Conservation (phyloP, 2,113 vertebrate species). For the Neolamprologus tretocephalus region DNA sequence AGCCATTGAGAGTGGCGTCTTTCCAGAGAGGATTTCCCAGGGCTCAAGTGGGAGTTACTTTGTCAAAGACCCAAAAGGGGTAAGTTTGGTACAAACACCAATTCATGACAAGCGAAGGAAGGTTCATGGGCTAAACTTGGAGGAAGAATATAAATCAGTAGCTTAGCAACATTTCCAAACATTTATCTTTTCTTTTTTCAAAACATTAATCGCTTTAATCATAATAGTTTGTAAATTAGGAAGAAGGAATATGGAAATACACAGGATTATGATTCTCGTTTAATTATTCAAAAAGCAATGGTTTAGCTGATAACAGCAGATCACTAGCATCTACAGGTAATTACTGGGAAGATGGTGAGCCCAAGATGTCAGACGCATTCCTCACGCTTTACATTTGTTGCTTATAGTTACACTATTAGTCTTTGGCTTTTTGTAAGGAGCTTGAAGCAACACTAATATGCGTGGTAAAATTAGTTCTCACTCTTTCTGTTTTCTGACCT, state of each 20-base stretch:
- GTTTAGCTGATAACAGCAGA: neutral
- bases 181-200: neutral
- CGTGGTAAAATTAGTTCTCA: neutral
- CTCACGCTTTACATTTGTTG: neutral
- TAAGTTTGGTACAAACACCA: conserved; percentile 47
- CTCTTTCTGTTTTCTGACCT: neutral
- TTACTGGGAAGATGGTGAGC: neutral
- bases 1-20: conserved; percentile 83
- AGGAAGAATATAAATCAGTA: neutral
- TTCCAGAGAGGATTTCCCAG: conserved; percentile 92
- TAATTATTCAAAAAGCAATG: neutral
- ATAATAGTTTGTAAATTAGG: neutral
- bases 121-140: neutral
- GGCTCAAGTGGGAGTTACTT: conserved; percentile 98
- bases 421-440: neutral
- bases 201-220: neutral
- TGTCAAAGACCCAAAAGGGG: conserved; percentile 92
- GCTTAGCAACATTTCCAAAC: neutral
- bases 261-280: neutral
- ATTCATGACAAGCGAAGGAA: neutral
- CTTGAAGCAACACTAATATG: neutral
- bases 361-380: neutral
- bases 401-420: neutral
- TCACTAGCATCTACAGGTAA: neutral
- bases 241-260: neutral